These are phyloP conservation scores for Calliphora vicina DNA, from an alignment of 1,140 invertebrate genomes.

Conservation along the genomic window DNA sequence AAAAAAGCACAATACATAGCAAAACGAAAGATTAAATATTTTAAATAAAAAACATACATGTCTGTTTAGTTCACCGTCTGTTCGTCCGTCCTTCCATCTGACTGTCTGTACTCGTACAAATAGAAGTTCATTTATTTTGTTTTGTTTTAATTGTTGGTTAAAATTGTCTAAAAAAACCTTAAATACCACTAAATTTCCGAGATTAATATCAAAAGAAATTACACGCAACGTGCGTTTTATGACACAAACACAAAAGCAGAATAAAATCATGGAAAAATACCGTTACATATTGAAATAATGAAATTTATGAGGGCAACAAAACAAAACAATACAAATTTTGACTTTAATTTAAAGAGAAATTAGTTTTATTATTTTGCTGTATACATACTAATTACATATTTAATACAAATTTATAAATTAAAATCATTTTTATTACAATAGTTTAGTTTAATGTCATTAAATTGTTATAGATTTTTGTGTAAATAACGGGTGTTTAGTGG, in stretches of 20 bases:
- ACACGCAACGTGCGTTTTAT: slow-evolving; percentile 39
- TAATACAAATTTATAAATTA: no score
- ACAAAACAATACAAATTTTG: not conserved
- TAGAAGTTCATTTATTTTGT: not conserved
- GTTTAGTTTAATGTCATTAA: no score
- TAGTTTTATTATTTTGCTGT: no score
- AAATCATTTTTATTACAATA: no score
- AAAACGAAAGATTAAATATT: not conserved
- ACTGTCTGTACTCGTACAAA: no score
- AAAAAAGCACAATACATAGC: not conserved
- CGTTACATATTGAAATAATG: not conserved
- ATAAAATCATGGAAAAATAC: not conserved
- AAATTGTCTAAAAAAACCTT: not conserved
- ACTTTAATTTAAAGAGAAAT: not conserved
- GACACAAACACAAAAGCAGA: not conserved
- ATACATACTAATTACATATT: no score
- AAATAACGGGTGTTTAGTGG: no score
- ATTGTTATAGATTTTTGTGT: no score
- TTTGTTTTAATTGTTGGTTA: not conserved
- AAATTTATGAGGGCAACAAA: not conserved
- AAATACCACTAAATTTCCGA: not conserved
- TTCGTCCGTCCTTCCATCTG: no score
- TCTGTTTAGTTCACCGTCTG: not conserved
- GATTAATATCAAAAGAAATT: slow-evolving; percentile 36
- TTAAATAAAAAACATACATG: no score